phyloP scores from a whole-genome alignment of 1,140 invertebrate genomes.

The Xylocopa sonorina region DNA sequence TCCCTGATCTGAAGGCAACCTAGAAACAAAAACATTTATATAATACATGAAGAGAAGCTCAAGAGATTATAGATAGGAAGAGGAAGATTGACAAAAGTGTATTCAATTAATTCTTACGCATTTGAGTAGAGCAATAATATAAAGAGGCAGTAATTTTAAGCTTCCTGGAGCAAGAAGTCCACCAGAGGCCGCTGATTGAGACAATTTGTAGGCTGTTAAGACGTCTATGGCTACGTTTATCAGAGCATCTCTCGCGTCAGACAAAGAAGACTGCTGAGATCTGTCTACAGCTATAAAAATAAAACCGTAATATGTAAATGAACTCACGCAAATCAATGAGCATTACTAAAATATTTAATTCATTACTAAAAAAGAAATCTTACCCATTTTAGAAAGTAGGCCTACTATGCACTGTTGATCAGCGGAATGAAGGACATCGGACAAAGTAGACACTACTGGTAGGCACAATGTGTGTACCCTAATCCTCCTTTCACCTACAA shows the following conservation, averaged over 20 bases:
- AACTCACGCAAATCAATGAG: too few relatives aligned
- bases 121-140: conserved; percentile 95
- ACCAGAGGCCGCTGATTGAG: conserved; percentile 85
- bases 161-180: conserved; percentile 89
- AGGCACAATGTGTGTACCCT: conserved; percentile 98
- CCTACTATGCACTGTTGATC: conserved; percentile 97
- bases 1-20: conserved; percentile 93
- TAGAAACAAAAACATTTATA: conserved; percentile 73
- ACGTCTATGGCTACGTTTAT: conserved; percentile 97
- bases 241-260: conserved; percentile 97
- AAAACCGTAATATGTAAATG: not conserved
- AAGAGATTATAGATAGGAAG: too few relatives aligned
- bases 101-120: conserved; percentile 85
- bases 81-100: too few relatives aligned
- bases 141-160: conserved; percentile 92
- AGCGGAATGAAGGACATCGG: conserved; percentile 94
- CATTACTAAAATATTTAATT: too few relatives aligned
- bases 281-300: conserved; percentile 92
- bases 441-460: conserved; percentile 92
- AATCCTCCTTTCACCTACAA: conserved; percentile 95
- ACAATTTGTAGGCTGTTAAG: conserved; percentile 90
- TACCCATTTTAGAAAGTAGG: conserved; percentile 97
- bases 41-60: too few relatives aligned
- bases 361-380: conserved; percentile 58
- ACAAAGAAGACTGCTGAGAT: conserved; percentile 91